Base-by-base conservation (phyloP, 2,888 invertebrate species). In the Taphrorychus bicolor region DNA sequence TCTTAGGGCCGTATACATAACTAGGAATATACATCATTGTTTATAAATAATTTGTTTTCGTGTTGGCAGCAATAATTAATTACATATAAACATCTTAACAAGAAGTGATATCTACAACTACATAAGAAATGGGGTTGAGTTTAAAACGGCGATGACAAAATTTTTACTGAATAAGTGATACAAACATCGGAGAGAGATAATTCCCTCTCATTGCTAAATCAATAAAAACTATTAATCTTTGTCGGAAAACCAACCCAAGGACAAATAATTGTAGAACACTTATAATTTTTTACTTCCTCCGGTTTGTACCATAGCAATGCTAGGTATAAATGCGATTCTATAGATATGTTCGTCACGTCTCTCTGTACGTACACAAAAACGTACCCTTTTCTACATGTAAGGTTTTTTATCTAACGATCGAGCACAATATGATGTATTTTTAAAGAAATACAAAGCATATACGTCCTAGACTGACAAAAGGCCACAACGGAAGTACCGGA, bases 401-500 rank as follows among this genome's bases (percentile, higher is more conserved):
- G 11, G 5, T 32, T 11, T 32, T 32, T 11, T 32, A 32, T 7
- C 32, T n/a, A 32, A 32, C 32, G 4, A 16, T 17, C 7, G 45
- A 16, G n/a, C 18, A n/a, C 18, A 45, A 45, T 32, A 32, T 32
- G n/a, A n/a, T n/a, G n/a, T n/a, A n/a, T n/a, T n/a, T 32, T 32
- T 32, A 32, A 32, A 7, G 32, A 32, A 32, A 32, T 32, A 9
- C 32, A 32, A 32, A 32, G 32, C 11, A 3, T 32, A 11, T 32
- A 3, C 32, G 9, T 32, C 3, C 2, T 32, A 63, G 66, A 63
- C 69, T 69, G 61, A 71, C 72, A 73, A 75, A 73, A 70, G 71
- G 65, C 72, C 72, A 70, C 69, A 76, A 71, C 75, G 76, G 76
- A 77, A 75, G 76, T 74, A 71, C 75, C 74, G 75, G 75, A 76